phyloP scores from a whole-genome alignment of 2,113 vertebrate species.

The Varanus salvator region DNA sequence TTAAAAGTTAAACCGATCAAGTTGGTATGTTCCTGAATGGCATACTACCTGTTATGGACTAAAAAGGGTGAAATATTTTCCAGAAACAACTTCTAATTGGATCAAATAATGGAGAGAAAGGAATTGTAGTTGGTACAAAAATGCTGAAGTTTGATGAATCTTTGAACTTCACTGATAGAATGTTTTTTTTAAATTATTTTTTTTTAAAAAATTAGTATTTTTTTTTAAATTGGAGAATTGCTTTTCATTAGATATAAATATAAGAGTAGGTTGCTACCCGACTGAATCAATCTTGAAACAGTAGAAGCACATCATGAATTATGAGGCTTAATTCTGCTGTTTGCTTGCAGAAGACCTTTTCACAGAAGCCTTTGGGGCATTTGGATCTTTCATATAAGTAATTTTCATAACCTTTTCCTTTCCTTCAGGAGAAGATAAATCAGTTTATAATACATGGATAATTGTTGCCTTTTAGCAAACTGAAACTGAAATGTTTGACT shows the following conservation, averaged over 20 bases:
- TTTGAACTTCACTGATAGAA: background rate
- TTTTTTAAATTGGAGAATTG: background rate
- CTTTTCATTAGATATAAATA: background rate
- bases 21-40: background rate
- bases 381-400: background rate
- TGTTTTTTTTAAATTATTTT: no score
- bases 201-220: no score
- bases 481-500: background rate
- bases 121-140: background rate
- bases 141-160: background rate
- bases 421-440: background rate
- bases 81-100: background rate
- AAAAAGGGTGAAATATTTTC: background rate
- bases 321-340: conserved; percentile 34
- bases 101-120: background rate
- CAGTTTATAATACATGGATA: background rate
- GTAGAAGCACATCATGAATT: background rate
- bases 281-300: background rate
- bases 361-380: conserved; percentile 9
- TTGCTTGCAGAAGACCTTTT: conserved; percentile 31
- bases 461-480: conserved; percentile 13
- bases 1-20: background rate
- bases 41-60: background rate
- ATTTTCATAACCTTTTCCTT: background rate
- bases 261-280: background rate